A percentile compares a stretch with the other conserved stretches of the same genome.
Conservation (phyloP, 2,797 vertebrate species). For the Astyanax mexicanus region DNA sequence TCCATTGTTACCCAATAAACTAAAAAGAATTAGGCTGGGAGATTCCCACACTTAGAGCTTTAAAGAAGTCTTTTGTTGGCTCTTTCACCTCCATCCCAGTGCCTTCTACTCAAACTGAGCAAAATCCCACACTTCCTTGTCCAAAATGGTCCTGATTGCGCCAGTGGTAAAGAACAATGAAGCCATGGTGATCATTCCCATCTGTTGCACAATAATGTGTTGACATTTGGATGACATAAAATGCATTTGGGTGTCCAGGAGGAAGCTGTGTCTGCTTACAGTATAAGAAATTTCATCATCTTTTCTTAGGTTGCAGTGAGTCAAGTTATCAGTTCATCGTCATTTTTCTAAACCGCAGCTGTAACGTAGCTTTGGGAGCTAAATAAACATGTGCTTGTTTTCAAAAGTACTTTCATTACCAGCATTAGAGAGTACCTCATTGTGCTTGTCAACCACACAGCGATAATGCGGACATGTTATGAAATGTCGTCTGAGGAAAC, state of each 20-base stretch:
- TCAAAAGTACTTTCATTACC: not conserved
- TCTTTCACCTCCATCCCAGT: constrained; percentile 25
- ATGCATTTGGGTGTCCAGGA: not conserved
- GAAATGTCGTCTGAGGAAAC: not conserved
- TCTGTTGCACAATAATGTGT: not conserved
- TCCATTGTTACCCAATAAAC: constrained; percentile 50
- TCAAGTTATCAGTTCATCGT: not conserved
- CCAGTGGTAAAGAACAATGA: constrained; percentile 12
- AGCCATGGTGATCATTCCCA: not conserved
- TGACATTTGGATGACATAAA: not conserved
- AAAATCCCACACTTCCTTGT: not conserved
- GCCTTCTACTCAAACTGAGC: constrained; percentile 13
- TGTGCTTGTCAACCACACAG: not conserved
- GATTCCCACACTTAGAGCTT: constrained; percentile 40
- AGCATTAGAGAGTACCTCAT: not conserved
- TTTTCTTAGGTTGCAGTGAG: not conserved
- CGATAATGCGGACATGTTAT: too few relatives aligned
- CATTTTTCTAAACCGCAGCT: not conserved
- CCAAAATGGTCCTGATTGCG: constrained; percentile 14
- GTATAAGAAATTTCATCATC: not conserved
- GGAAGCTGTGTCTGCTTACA: not conserved
- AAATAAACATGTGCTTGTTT: not conserved
- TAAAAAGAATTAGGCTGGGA: constrained; percentile 34
- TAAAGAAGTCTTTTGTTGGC: constrained; percentile 37
- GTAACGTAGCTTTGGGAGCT: not conserved